These are phyloP conservation scores for Pentamera pediparva DNA, from an alignment of 53 echinoderm and acorn worm species.

Conservation along the genomic window DNA sequence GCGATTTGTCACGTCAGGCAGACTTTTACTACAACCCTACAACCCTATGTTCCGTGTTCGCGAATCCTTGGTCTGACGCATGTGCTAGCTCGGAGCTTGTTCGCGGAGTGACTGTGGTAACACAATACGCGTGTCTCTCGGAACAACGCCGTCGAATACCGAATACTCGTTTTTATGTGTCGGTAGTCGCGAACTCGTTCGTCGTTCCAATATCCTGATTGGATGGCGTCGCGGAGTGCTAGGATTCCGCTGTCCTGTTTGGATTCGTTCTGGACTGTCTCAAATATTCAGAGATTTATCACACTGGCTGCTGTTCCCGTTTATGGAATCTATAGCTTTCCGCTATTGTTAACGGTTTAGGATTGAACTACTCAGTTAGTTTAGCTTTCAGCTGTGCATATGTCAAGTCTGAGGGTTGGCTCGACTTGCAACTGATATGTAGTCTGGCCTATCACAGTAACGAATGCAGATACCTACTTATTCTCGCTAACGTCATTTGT, in stretches of 20 bases:
- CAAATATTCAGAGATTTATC: too few species aligned
- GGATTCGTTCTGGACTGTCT: conserved; percentile 32
- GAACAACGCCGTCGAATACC: conserved; percentile 32
- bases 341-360: conserved; percentile 7
- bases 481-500: neutral
- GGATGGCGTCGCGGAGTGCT: conserved; percentile 6
- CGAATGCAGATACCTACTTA: conserved; percentile 9
- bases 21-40: conserved; percentile 29
- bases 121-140: conserved; percentile 26
- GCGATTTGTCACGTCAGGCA: conserved; percentile 44
- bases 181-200: conserved; percentile 5
- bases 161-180: conserved; percentile 29
- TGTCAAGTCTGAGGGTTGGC: neutral
- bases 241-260: conserved; percentile 23
- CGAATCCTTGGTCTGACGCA: conserved; percentile 44
- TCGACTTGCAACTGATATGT: conserved; percentile 14
- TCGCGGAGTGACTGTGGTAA: conserved; percentile 23
- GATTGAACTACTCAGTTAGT: conserved; percentile 1
- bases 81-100: conserved; percentile 47
- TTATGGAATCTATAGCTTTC: neutral
- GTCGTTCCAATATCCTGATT: conserved; percentile 25
- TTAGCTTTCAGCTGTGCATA: conserved; percentile 13
- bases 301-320: too few species aligned
- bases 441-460: conserved; percentile 25
- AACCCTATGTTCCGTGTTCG: conserved; percentile 36